These are phyloP conservation scores for Triplophysa dalaica DNA, from an alignment of 2,113 vertebrate genomes.

Conservation along the genomic window DNA sequence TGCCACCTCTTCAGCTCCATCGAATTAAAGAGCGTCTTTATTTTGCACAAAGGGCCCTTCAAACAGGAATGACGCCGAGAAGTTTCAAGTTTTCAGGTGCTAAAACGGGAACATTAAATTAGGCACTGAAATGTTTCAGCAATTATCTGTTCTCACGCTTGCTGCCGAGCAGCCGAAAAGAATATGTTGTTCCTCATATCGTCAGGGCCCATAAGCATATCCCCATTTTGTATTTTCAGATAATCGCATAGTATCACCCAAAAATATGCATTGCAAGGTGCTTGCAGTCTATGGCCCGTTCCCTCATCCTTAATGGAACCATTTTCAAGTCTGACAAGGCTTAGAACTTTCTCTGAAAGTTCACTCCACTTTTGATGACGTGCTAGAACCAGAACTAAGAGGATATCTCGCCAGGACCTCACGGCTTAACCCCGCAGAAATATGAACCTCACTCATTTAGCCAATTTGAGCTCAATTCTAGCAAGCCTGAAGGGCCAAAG, in stretches of 20 bases:
- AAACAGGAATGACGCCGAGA: conserved; percentile 16
- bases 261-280: neutral
- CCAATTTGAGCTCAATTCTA: conserved; percentile 47
- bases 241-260: conserved; percentile 23
- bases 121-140: conserved; percentile 25
- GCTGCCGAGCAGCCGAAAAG: conserved; percentile 49
- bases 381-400: conserved; percentile 16
- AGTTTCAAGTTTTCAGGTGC: conserved; percentile 17
- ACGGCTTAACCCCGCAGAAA: conserved; percentile 49
- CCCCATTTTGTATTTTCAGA: conserved; percentile 51
- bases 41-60: conserved; percentile 30
- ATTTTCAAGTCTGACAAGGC: neutral
- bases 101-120: conserved; percentile 42
- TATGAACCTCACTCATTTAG: conserved; percentile 44
- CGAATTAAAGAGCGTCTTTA: conserved; percentile 35
- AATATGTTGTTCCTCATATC: conserved; percentile 35
- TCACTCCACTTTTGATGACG: conserved; percentile 47
- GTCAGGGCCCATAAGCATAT: conserved; percentile 13
- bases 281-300: conserved; percentile 1
- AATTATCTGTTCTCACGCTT: conserved; percentile 38
- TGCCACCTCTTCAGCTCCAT: conserved; percentile 37
- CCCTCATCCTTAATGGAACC: conserved; percentile 11
- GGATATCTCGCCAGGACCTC: conserved; percentile 9
- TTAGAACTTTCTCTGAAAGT: conserved; percentile 42
- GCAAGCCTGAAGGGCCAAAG: conserved; percentile 32